Conservation (phyloP, 2,888 invertebrate species). For the Prosapia bicincta region DNA sequence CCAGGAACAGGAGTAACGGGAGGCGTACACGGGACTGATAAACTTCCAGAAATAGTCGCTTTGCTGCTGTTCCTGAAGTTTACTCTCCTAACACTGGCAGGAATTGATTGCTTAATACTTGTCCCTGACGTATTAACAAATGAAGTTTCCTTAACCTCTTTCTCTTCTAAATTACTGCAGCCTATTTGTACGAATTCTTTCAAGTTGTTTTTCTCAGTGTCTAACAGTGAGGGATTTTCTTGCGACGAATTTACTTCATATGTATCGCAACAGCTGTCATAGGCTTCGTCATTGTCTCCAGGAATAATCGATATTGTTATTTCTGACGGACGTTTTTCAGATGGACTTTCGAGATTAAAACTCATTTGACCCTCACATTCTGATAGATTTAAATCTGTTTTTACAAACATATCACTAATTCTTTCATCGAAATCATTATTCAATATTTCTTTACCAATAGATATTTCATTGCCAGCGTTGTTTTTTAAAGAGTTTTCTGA, state of each 20-base stretch:
- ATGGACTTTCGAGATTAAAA: background rate
- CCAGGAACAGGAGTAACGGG: conserved; percentile 14
- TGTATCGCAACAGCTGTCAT: background rate
- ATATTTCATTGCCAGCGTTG: background rate
- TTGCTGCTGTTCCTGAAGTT: conserved; percentile 35
- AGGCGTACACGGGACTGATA: conserved; percentile 26
- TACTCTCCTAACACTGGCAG: conserved; percentile 24
- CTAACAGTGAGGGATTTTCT: background rate
- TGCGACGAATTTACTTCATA: background rate
- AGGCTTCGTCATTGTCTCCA: background rate
- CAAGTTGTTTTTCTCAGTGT: background rate
- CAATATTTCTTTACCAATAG: no score
- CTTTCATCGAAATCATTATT: background rate
- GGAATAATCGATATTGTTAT: background rate
- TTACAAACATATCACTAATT: background rate
- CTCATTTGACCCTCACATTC: background rate
- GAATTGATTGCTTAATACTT: background rate
- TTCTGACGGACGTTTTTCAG: background rate
- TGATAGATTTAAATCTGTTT: background rate
- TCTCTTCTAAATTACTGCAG: background rate
- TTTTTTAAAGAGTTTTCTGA: background rate
- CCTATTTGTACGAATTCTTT: background rate
- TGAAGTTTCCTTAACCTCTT: background rate
- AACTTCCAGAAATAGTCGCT: conserved; percentile 23
- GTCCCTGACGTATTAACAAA: no score